Conservation (phyloP, 2,888 invertebrate species). For the Agrotis segetum region DNA sequence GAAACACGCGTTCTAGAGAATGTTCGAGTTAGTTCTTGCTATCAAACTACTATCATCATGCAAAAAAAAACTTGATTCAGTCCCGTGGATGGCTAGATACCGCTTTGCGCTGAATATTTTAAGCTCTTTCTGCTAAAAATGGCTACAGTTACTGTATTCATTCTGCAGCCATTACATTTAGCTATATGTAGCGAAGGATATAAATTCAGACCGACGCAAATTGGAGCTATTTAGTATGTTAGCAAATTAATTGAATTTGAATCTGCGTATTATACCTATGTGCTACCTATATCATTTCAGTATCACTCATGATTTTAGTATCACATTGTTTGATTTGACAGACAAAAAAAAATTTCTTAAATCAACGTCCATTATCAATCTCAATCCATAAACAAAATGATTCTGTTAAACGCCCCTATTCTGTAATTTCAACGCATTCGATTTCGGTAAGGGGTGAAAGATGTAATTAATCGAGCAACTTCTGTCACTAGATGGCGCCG, state of each 20-base stretch:
- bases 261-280: not conserved
- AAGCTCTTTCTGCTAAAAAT: constrained; percentile 53
- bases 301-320: constrained; percentile 1
- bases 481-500: constrained; percentile 80
- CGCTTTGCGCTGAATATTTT: constrained; percentile 54
- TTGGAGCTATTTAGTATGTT: constrained; percentile 13
- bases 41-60: constrained; percentile 12
- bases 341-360: constrained; percentile 10
- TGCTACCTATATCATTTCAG: not conserved
- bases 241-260: constrained; percentile 22
- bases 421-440: constrained; percentile 76
- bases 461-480: constrained; percentile 87
- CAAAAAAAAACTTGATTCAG: constrained; percentile 54
- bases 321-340: not conserved
- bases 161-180: constrained; percentile 44
- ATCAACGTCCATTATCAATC: constrained; percentile 46
- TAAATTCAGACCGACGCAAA: constrained; percentile 19
- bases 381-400: constrained; percentile 73
- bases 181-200: constrained; percentile 6
- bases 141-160: constrained; percentile 48
- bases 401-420: constrained; percentile 76
- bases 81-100: constrained; percentile 39
- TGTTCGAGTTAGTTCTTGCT: constrained; percentile 17
- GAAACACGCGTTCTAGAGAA: constrained; percentile 49
- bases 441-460: constrained; percentile 82